phyloP scores from a whole-genome alignment of 2,888 invertebrate species.

The Sepioteuthis lessoniana region DNA sequence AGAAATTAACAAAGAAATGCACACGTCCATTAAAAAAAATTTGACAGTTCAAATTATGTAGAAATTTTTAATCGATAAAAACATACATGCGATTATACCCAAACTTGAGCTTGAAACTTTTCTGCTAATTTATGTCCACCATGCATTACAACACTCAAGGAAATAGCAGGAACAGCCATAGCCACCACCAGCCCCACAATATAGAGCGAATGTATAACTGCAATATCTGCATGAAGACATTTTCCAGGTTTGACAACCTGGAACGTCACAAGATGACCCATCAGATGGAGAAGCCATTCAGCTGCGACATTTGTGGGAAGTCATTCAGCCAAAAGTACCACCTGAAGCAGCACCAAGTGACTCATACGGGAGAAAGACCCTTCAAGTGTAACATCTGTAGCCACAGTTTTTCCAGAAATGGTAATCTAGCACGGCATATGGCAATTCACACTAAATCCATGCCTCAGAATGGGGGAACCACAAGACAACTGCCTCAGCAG shows the following conservation, averaged over 20 bases:
- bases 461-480: not conserved
- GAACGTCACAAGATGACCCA: conserved; percentile 45
- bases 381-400: conserved; percentile 38
- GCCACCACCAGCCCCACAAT: not conserved
- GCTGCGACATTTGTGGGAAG: conserved; percentile 43
- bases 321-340: conserved; percentile 45
- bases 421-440: conserved; percentile 25
- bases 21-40: not conserved
- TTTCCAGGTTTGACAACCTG: conserved; percentile 41
- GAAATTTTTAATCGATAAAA: not conserved
- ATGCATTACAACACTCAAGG: not conserved
- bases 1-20: not conserved
- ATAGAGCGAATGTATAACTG: conserved; percentile 36
- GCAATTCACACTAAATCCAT: conserved; percentile 1
- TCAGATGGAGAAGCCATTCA: conserved; percentile 42
- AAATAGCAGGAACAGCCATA: not conserved
- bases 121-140: not conserved
- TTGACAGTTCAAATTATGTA: not conserved
- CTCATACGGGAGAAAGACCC: conserved; percentile 5
- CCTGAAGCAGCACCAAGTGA: conserved; percentile 43
- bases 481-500: conserved; percentile 20
- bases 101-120: not conserved
- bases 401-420: conserved; percentile 38
- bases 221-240: conserved; percentile 35
- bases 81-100: not conserved